phyloP scores from a whole-genome alignment of 2,797 vertebrate species.

The Psittacula echo region DNA sequence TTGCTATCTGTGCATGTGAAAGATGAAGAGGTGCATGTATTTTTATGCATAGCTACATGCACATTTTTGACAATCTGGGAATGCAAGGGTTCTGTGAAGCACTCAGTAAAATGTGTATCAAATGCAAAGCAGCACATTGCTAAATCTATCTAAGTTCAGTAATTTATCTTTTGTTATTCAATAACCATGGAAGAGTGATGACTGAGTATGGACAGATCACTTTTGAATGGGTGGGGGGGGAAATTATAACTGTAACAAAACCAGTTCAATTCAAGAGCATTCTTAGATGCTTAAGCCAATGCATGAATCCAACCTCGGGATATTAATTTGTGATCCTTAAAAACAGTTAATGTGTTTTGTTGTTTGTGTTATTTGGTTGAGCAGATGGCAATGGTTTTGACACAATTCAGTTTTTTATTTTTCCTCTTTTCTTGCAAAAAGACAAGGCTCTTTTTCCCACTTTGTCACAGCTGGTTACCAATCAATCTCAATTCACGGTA shows the following conservation, averaged over 20 bases:
- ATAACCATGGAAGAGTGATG: background rate
- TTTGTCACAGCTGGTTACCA: conserved; percentile 83
- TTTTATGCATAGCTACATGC: background rate
- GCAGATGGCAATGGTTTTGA: conserved; percentile 78
- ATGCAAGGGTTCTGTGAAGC: background rate
- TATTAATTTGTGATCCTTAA: conserved; percentile 56
- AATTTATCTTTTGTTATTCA: background rate
- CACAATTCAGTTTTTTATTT: conserved; percentile 70
- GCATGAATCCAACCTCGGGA: background rate
- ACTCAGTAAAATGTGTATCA: background rate
- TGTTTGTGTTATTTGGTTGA: conserved; percentile 72
- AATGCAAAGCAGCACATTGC: background rate
- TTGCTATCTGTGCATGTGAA: background rate
- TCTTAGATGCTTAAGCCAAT: background rate
- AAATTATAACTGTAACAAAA: background rate
- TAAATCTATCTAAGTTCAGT: background rate
- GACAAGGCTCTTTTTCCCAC: conserved; percentile 67
- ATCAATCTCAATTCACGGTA: conserved; percentile 82
- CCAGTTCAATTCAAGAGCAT: background rate
- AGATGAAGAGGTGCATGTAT: background rate
- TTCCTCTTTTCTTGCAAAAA: conserved; percentile 52
- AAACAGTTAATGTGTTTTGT: conserved; percentile 64
- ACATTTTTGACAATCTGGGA: background rate
- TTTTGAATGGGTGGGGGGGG: background rate
- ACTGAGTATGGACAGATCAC: background rate